Base-by-base conservation (phyloP, 2,113 vertebrate genomes). In the Sylvilagus bachmani region DNA sequence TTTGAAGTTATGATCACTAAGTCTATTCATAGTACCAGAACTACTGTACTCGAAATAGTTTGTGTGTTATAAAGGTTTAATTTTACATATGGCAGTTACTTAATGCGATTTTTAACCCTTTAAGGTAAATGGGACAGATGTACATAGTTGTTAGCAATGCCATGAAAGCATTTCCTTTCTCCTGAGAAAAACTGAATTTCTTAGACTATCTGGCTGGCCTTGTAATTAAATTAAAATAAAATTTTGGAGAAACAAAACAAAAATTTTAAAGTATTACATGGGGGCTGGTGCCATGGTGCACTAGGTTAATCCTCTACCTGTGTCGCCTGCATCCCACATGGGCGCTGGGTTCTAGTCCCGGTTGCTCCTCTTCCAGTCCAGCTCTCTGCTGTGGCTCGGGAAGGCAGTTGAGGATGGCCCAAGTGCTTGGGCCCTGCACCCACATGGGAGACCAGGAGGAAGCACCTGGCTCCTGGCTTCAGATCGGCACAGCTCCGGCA, bases 161-260 rank as follows among this genome's bases (percentile, higher is more conserved):
- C 71, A 0, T 95, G 93, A 95, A 98, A 97, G 97, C 96, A 96
- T 98, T 98, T 98, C 89, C 97, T 98, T 98, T 97, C 98, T 98
- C 96, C 93, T 93, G 77, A 98, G 94, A 96, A 98, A 98, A 98
- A 95, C 96, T 97, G 87, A 78, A 58, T 98, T 98, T 99, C 98
- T 98, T 99, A 98, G 96, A 99, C 98, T 98, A 98, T 98, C 98
- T 98, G 98, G 98, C 98, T 98, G 98, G 98, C 99, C 99, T 98
- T 98, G 98, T 98, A 98, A 98, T 98, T 98, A 98, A 98, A 98
- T 97, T 98, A 97, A 98, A 98, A 98, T 98, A 98, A 98, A 98
- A 98, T 99, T 99, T 99, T 99, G 98, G 99, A 99, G 98, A 99
- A 99, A 99, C 97, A 67, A 44, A 44, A 44, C 44, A 44, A 44